Evolutionary conservation across 2,888 invertebrate genomes (phyloP).

Genomic region (Iphiclides podalirius): DNA sequence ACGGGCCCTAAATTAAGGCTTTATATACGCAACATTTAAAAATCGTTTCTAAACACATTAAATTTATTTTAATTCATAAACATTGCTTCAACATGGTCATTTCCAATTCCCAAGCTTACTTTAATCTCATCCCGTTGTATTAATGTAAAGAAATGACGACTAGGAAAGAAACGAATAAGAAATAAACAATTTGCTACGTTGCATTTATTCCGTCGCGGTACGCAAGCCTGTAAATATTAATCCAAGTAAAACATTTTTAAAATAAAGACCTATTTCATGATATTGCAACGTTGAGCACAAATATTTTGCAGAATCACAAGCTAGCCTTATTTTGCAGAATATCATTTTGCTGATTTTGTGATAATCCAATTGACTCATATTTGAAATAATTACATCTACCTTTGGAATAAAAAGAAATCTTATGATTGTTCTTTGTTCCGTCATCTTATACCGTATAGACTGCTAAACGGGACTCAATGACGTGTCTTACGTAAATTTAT

Average conservation of each 20-base stretch:
- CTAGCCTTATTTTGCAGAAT: too few species aligned
- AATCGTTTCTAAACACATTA: background rate
- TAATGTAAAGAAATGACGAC: conserved; percentile 21
- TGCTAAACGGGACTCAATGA: too few species aligned
- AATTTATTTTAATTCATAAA: background rate
- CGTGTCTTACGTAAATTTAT: too few species aligned
- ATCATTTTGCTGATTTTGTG: too few species aligned
- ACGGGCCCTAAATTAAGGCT: too few species aligned
- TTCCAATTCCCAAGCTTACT: conserved; percentile 15
- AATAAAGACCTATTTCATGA: conserved; percentile 5
- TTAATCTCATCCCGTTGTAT: conserved; percentile 14
- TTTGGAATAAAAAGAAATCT: background rate
- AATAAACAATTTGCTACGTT: conserved; percentile 15
- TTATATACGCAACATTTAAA: too few species aligned
- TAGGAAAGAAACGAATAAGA: conserved; percentile 18
- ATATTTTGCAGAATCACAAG: background rate
- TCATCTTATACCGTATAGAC: background rate
- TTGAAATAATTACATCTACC: background rate
- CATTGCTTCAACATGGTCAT: conserved; percentile 4
- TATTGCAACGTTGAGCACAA: conserved; percentile 1
- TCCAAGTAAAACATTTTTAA: conserved; percentile 12
- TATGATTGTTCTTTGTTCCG: background rate
- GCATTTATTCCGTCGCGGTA: conserved; percentile 21
- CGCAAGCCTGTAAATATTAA: conserved; percentile 20
- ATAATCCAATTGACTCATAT: too few species aligned